Percentiles rank a stretch among this genome's conserved stretches.
Conservation (phyloP, 2,113 vertebrate genomes). For the Datnioides undecimradiatus region DNA sequence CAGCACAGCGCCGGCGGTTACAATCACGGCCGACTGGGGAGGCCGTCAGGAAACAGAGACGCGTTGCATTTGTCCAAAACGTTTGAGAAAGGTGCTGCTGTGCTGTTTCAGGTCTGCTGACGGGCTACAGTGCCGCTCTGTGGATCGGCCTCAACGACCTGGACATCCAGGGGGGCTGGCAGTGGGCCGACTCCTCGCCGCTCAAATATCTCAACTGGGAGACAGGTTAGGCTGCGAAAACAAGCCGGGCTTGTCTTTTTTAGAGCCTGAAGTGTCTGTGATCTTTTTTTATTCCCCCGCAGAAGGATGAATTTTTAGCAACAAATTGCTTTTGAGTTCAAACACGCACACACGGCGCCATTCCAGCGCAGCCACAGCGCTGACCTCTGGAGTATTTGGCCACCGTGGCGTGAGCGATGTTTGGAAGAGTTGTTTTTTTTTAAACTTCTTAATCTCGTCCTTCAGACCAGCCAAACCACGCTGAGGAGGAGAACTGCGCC, state of each 20-base stretch:
- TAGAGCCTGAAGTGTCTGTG: conserved; percentile 20
- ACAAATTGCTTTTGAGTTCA: conserved; percentile 21
- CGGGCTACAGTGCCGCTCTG: conserved; percentile 91
- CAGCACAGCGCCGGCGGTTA: background rate
- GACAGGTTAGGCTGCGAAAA: conserved; percentile 85
- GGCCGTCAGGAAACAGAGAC: background rate
- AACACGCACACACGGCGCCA: conserved; percentile 10
- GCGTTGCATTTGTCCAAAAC: background rate
- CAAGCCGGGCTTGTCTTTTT: conserved; percentile 15
- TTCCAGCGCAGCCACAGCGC: background rate
- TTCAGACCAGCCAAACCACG: conserved; percentile 92
- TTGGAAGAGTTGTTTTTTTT: conserved; percentile 15
- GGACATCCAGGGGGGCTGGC: conserved; percentile 96
- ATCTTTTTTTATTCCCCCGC: conserved; percentile 31
- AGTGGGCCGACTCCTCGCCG: conserved; percentile 95
- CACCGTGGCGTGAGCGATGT: background rate
- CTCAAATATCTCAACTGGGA: conserved; percentile 99
- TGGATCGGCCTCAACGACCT: conserved; percentile 98
- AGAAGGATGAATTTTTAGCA: conserved; percentile 51
- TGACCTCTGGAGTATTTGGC: conserved; percentile 3
- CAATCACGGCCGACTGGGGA: background rate
- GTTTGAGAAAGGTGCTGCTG: background rate
- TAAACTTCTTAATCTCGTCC: conserved; percentile 21
- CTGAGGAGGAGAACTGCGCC: conserved; percentile 92
- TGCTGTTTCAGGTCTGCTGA: conserved; percentile 88